Conservation (phyloP, 2,113 vertebrate species). For the Eonycteris spelaea region DNA sequence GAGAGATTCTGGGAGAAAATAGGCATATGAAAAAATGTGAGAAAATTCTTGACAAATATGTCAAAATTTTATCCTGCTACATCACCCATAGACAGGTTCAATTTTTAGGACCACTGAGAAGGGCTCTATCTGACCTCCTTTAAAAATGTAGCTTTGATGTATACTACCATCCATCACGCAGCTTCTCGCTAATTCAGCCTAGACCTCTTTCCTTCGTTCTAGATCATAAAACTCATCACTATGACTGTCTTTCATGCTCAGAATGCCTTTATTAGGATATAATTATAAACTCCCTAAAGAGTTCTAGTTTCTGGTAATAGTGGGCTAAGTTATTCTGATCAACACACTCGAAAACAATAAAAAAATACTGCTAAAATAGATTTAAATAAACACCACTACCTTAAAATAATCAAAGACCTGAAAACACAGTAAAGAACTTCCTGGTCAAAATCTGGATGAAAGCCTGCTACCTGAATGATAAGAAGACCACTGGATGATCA, state of each 20-base stretch:
- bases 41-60: background rate
- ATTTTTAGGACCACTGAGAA: background rate
- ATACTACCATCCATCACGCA: background rate
- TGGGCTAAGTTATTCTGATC: background rate
- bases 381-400: background rate
- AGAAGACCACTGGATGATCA: background rate
- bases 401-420: slow-evolving; percentile 2
- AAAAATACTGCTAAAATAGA: slow-evolving; percentile 1
- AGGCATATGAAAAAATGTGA: background rate
- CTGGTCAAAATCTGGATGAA: background rate
- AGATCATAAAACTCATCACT: background rate
- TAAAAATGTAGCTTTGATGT: background rate
- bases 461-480: background rate
- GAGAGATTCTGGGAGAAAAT: background rate
- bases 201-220: background rate
- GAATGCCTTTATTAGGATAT: background rate
- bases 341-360: background rate
- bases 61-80: background rate
- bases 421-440: background rate
- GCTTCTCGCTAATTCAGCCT: background rate
- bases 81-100: background rate
- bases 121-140: background rate
- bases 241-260: background rate
- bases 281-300: slow-evolving; percentile 16
- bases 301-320: background rate